These are phyloP conservation scores for Theristicus caerulescens DNA, from an alignment of 2,113 vertebrate species.

Conservation along the genomic window DNA sequence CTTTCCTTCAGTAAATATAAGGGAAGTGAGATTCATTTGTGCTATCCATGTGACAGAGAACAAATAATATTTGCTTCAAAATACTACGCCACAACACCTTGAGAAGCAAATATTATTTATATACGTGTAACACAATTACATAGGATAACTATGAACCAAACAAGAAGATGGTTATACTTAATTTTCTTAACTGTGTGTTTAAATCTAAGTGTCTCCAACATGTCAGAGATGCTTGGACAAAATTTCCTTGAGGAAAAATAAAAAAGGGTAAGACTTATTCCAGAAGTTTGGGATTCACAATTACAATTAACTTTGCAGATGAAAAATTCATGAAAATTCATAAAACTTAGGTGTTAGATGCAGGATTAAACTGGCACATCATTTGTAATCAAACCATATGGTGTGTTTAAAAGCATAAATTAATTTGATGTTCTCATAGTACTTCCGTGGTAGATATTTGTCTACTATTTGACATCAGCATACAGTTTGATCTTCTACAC, in stretches of 20 bases:
- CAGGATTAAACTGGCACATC: not conserved
- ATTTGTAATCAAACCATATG: not conserved
- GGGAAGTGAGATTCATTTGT: not conserved
- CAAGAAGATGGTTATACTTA: not conserved
- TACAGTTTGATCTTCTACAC: not conserved
- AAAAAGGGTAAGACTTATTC: not conserved
- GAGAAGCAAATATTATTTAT: not conserved
- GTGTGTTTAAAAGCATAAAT: not conserved
- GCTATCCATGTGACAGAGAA: not conserved
- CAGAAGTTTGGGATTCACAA: not conserved
- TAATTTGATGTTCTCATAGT: not conserved
- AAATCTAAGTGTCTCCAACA: not conserved
- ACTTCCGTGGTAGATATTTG: not conserved
- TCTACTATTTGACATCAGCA: not conserved
- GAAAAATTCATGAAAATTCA: not conserved
- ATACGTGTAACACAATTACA: not conserved
- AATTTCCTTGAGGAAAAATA: not conserved
- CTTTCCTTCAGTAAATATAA: not conserved
- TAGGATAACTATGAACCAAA: not conserved
- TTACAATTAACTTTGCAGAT: not conserved
- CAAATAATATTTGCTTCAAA: not conserved
- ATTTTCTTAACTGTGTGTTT: not conserved
- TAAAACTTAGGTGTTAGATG: not conserved
- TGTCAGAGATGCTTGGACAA: not conserved
- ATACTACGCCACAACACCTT: not conserved